Evolutionary conservation across 2,113 vertebrate species (phyloP).

Genomic region (Megalops atlanticus): DNA sequence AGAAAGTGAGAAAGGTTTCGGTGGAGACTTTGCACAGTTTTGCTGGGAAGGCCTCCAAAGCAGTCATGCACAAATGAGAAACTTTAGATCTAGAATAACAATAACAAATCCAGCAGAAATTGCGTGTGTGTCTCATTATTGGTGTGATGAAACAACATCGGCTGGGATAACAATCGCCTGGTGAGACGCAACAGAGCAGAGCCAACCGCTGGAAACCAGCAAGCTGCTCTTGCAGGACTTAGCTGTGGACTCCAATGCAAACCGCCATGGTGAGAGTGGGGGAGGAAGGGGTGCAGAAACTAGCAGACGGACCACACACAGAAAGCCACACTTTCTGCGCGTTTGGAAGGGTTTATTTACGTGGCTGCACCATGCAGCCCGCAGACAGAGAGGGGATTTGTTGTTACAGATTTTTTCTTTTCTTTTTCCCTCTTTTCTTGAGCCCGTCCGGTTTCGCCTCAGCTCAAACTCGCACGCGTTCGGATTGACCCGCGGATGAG

Average conservation of each 20-base stretch:
- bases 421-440: not conserved
- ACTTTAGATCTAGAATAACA: not conserved
- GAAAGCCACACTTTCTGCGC: not conserved
- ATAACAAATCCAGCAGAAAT: not conserved
- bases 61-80: not conserved
- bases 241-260: not conserved
- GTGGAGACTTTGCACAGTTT: no score
- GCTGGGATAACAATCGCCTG: not conserved
- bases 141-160: not conserved
- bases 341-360: constrained; percentile 9
- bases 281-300: not conserved
- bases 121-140: not conserved
- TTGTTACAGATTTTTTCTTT: not conserved
- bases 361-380: not conserved
- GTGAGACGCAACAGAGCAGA: not conserved
- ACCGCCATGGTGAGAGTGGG: not conserved
- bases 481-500: no score
- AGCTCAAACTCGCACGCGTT: not conserved
- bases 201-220: no score
- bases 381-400: not conserved
- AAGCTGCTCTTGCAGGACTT: not conserved
- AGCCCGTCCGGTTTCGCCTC: not conserved
- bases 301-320: constrained; percentile 24
- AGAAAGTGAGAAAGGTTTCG: no score
- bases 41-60: not conserved